These are phyloP conservation scores for Aurelia sp. DNA, from an alignment of 30 jellyfish, hydroid and myxozoan species.

Conservation along the genomic window DNA sequence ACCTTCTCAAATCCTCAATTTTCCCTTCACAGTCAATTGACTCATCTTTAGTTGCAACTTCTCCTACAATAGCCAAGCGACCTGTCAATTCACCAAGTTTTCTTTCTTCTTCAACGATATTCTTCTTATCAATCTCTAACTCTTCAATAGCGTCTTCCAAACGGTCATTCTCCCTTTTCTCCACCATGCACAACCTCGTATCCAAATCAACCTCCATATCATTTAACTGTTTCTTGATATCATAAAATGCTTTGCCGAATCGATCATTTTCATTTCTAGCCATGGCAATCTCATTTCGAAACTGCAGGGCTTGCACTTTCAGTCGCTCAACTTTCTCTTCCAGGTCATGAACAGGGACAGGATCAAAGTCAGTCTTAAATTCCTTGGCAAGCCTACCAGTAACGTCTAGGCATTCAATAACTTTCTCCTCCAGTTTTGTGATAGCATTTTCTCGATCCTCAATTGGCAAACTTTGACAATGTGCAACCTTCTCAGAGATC, in stretches of 20 bases:
- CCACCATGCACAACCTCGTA: background rate
- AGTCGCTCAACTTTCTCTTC: background rate
- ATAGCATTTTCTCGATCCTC: background rate
- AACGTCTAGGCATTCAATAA: background rate
- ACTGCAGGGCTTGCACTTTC: background rate
- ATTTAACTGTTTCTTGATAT: slow-evolving; percentile 1
- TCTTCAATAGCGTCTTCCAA: background rate
- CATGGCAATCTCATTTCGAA: slow-evolving; percentile 8
- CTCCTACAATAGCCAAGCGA: background rate
- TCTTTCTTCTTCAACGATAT: background rate
- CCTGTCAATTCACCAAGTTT: slow-evolving; percentile 7
- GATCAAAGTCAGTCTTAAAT: background rate
- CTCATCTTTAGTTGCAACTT: background rate
- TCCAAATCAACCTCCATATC: background rate
- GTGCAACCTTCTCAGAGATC: background rate
- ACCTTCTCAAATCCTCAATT: background rate
- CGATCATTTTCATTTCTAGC: slow-evolving; percentile 29
- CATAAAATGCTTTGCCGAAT: slow-evolving; percentile 22
- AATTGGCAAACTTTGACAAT: background rate
- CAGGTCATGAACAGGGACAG: background rate
- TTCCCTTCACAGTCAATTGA: background rate
- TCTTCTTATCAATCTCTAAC: background rate
- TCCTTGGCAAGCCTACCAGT: background rate
- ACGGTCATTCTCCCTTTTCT: background rate
- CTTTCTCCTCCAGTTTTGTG: background rate